Conservation (phyloP, 2,113 vertebrate genomes). For the Tachysurus vachellii region DNA sequence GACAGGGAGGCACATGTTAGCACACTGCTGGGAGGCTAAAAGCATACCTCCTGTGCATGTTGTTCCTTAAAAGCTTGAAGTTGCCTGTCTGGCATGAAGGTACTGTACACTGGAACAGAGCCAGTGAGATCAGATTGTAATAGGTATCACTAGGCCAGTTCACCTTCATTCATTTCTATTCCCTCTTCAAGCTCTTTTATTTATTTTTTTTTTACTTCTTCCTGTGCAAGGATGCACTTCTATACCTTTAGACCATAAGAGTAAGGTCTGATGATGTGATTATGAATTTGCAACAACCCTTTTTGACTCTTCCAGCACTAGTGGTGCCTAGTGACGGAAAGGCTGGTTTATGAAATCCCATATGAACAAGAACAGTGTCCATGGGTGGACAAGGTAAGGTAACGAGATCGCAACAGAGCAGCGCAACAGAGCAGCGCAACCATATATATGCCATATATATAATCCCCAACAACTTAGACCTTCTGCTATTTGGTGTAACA, state of each 20-base stretch:
- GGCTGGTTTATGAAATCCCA: conserved; percentile 18
- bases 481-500: conserved; percentile 17
- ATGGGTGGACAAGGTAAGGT: background rate
- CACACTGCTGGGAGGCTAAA: background rate
- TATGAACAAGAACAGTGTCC: conserved; percentile 5
- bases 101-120: conserved; percentile 16
- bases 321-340: conserved; percentile 2
- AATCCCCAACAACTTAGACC: no score
- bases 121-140: conserved; percentile 23
- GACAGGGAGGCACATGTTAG: background rate
- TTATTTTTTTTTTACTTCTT: background rate
- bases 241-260: background rate
- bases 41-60: background rate
- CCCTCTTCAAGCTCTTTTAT: background rate
- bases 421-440: no score
- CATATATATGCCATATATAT: no score
- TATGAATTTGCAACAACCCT: background rate
- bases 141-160: conserved; percentile 23
- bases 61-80: background rate
- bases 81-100: background rate
- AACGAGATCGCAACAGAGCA: no score
- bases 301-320: background rate
- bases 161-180: conserved; percentile 22
- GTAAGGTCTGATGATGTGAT: background rate
- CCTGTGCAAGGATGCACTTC: background rate